These are phyloP conservation scores for Sitta europaea DNA, from an alignment of 2,113 vertebrate species.

Conservation along the genomic window DNA sequence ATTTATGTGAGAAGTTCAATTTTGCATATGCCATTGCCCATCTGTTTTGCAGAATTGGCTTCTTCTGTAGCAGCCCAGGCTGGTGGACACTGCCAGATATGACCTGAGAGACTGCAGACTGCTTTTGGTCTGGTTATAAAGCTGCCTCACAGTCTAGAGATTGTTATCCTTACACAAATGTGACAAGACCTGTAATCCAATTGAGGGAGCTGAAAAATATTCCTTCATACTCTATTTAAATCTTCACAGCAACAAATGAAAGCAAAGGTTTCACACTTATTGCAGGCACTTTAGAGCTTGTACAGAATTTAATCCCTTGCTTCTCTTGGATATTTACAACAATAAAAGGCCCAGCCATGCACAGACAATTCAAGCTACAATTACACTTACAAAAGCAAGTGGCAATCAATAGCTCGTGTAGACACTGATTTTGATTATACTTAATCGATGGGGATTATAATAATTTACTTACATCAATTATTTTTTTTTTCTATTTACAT, in stretches of 20 bases:
- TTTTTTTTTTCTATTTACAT: conserved; percentile 72
- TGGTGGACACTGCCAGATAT: background rate
- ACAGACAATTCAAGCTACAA: conserved; percentile 55
- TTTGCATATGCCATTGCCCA: background rate
- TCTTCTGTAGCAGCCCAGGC: background rate
- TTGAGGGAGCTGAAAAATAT: background rate
- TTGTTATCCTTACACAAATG: background rate
- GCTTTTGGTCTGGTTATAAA: background rate
- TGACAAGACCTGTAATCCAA: background rate
- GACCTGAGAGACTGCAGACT: background rate
- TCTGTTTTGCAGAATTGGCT: background rate
- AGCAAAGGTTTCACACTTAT: background rate
- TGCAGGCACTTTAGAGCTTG: conserved; percentile 12
- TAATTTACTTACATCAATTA: conserved; percentile 72
- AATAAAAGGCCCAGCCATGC: conserved; percentile 37
- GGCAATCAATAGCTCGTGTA: conserved; percentile 65
- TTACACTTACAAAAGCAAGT: conserved; percentile 42
- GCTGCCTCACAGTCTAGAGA: background rate
- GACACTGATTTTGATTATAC: conserved; percentile 44
- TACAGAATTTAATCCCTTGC: conserved; percentile 35
- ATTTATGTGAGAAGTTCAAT: background rate
- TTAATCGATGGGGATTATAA: conserved; percentile 70
- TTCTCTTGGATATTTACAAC: conserved; percentile 20
- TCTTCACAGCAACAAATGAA: background rate
- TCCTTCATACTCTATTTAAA: background rate